Base-by-base conservation (phyloP, 2,797 vertebrate genomes). In the Sebastes reedi region DNA sequence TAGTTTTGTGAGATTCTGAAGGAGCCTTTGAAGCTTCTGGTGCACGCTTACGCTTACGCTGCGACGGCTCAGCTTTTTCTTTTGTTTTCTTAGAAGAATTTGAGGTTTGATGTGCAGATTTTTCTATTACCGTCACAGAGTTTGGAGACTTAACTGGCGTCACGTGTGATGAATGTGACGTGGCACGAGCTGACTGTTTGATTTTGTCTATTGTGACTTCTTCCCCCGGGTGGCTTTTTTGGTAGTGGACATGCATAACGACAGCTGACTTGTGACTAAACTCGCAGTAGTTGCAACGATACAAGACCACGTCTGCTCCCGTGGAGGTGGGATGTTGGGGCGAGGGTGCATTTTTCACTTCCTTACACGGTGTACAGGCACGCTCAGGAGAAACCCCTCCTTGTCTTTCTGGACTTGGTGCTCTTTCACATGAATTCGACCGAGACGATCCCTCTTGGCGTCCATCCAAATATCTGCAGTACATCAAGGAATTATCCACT, bases 221-320 rank as follows among this genome's bases (percentile, higher is more conserved):
- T 91, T 97, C 96, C 32, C 96, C 95, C 5, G 97, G 97, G 72
- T 98, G 98, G 61, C 93, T 94, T 91, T 97, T 98, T 87, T 97
- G 96, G 91, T 98, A 98, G 91, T 99, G 98, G 75, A 98, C 97
- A 30, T 97, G 96, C 91, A 99, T 94, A 20, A 96, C 98, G 61
- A 97, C 95, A 58, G 96, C 96, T 0, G 98, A 98, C 64, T 96
- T 96, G 62, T 98, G 97, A 90, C 94, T 96, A 84, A 98, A 99
- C 4, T 92, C 92, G 76, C 97, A 99, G 72, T 93, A 94, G 67
- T 95, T 95, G 94, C 98, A 99, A 83, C 96, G 95, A 90, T 97
- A 97, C 77, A 96, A 86, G 52, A 94, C 90, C 29, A 86, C 71
- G 0, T 87, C 70, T 29, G 94, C 84, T 79, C 91, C 92, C 72